Conservation (phyloP, 2,797 vertebrate genomes). For the Chrysocyon brachyurus region DNA sequence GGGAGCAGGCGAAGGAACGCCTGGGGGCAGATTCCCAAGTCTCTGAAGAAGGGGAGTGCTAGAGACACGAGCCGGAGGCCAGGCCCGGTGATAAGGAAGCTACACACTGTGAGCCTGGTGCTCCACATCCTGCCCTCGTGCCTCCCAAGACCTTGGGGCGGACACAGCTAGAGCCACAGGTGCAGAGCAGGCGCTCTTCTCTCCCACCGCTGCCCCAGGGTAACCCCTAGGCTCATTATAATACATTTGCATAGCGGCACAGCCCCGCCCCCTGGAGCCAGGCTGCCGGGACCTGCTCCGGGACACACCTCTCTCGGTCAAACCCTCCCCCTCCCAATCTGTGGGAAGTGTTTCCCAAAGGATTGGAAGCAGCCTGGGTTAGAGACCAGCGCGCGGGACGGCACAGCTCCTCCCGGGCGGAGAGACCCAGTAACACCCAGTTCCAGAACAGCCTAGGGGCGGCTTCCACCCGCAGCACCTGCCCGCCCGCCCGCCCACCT, state of each 20-base stretch:
- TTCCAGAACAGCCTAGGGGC: neutral
- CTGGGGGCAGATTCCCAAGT: neutral
- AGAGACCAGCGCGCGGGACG: neutral
- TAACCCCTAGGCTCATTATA: neutral
- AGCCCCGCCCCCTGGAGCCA: neutral
- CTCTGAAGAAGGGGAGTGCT: neutral
- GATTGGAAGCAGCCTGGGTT: accelerated
- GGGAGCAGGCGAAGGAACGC: neutral
- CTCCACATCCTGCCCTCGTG: neutral
- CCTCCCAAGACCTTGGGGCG: neutral
- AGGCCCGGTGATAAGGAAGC: neutral
- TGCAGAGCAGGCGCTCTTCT: neutral
- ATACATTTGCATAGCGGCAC: neutral
- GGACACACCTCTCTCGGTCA: neutral
- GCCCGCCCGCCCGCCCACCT: neutral
- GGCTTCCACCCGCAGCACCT: neutral
- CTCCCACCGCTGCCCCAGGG: neutral
- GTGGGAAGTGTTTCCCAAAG: neutral
- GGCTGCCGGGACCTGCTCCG: neutral
- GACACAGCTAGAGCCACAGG: neutral
- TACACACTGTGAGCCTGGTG: neutral
- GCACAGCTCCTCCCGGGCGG: neutral
- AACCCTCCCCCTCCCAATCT: neutral
- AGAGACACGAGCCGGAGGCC: neutral
- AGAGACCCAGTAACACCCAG: neutral